Conservation (phyloP, 2,888 invertebrate species). For the Drosophila koepferae region DNA sequence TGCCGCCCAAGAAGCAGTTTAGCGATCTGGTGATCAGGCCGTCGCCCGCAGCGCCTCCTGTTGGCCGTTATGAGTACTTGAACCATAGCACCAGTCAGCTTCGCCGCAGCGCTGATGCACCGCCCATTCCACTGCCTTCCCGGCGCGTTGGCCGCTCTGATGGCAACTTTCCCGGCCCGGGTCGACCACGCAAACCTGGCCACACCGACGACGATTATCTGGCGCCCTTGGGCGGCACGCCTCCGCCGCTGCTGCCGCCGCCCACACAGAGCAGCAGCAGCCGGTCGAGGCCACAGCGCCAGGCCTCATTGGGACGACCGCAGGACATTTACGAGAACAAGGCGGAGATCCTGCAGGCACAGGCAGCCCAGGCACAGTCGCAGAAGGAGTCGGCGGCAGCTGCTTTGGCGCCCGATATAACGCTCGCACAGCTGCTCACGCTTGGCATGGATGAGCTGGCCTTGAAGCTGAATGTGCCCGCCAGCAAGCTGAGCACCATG, state of each 20-base stretch:
- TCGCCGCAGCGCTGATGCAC: conserved; percentile 82
- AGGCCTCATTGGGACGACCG: conserved; percentile 68
- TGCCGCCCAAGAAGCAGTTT: conserved; percentile 90
- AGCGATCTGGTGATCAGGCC: conserved; percentile 87
- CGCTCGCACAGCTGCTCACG: conserved; percentile 92
- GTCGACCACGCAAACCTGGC: conserved; percentile 86
- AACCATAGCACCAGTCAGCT: conserved; percentile 57
- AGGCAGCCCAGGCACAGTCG: conserved; percentile 53
- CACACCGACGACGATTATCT: conserved; percentile 90
- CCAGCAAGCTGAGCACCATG: conserved; percentile 92
- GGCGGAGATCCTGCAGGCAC: conserved; percentile 81
- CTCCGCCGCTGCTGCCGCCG: conserved; percentile 86
- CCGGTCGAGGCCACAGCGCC: conserved; percentile 78
- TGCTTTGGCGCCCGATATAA: conserved; percentile 88
- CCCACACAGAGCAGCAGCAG: conserved; percentile 81
- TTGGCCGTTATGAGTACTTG: conserved; percentile 83
- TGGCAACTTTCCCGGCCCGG: conserved; percentile 85
- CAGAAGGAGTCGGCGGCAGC: conserved; percentile 42
- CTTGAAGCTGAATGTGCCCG: conserved; percentile 90
- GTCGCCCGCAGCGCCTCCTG: conserved; percentile 58
- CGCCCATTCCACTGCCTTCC: conserved; percentile 88
- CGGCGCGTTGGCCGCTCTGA: conserved; percentile 86
- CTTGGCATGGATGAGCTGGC: conserved; percentile 93
- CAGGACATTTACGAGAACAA: conserved; percentile 84
- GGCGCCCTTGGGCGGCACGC: conserved; percentile 86